Conservation (phyloP, 2,888 invertebrate genomes). For the Drosophila anomelani region DNA sequence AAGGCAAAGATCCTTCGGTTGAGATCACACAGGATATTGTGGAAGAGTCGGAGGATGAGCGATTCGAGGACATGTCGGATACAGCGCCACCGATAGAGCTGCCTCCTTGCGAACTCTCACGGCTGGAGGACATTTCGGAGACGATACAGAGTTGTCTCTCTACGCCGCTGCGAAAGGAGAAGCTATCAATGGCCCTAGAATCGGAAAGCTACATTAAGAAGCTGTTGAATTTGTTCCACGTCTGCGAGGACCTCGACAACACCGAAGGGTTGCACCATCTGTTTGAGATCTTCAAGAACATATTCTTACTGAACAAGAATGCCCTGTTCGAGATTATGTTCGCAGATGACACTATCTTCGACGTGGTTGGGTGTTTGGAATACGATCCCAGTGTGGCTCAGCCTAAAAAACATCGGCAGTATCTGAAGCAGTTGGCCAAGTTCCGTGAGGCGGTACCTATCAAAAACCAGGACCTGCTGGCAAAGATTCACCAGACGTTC, state of each 20-base stretch:
- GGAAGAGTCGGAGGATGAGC: slow-evolving; percentile 98
- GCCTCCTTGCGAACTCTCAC: slow-evolving; percentile 96
- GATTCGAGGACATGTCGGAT: slow-evolving; percentile 98
- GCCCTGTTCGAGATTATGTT: slow-evolving; percentile 99
- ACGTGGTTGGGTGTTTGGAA: slow-evolving; percentile 99
- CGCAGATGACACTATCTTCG: slow-evolving; percentile 97
- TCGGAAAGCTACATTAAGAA: slow-evolving; percentile 98
- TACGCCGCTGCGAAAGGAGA: slow-evolving; percentile 96
- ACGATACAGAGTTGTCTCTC: slow-evolving; percentile 94
- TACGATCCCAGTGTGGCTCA: slow-evolving; percentile 95
- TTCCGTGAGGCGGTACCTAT: slow-evolving; percentile 98
- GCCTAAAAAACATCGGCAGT: slow-evolving; percentile 97
- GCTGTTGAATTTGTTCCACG: slow-evolving; percentile 96
- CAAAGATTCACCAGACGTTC: slow-evolving; percentile 99
- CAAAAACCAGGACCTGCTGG: slow-evolving; percentile 95
- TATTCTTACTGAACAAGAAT: slow-evolving; percentile 99
- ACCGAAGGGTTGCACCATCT: slow-evolving; percentile 97
- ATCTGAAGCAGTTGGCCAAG: slow-evolving; percentile 95
- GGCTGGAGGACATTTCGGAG: slow-evolving; percentile 97
- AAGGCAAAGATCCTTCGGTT: slow-evolving; percentile 99
- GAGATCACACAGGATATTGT: slow-evolving; percentile 99
- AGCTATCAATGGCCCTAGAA: slow-evolving; percentile 96
- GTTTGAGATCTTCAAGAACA: slow-evolving; percentile 99
- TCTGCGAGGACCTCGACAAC: slow-evolving; percentile 98
- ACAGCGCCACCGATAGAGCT: slow-evolving; percentile 97